Base-by-base conservation (phyloP, 2,888 invertebrate genomes). In the Drosophila eohydei region DNA sequence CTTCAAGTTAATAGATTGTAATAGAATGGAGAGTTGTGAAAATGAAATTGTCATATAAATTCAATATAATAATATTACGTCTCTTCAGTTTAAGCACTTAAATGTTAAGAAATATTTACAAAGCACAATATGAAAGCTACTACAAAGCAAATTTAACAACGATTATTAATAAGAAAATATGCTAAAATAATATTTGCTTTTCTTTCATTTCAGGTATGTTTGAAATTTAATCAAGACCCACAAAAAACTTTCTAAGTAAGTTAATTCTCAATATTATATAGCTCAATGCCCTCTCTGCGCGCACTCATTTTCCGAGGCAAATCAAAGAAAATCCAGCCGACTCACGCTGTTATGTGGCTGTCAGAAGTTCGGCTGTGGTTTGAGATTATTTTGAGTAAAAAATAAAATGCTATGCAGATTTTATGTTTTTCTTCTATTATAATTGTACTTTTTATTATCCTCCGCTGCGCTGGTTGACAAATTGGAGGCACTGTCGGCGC, bases 401-500 rank as follows among this genome's bases (percentile, higher is more conserved):
- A 74, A 73, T 48, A 57, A 76, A 82, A 81, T 77, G 81, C 81
- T 84, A 84, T 82, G 81, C 76, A 84, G 82, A 84, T 84, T 84
- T 82, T 81, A 82, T 82, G 81, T 78, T 79, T 80, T 73, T 68
- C 74, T 74, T 54, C 78, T 80, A 68, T 82, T 64, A 70, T 78
- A 78, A 78, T 81, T 71, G 71, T 44, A 67, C 61, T 80, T 73
- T 77, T 81, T 74, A 74, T 81, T 80, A 73, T 85, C 70, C 66
- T 67, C 50, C 59, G 74, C 50, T 62, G 64, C 70, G 46, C 52
- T 34, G 50, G 30, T 63, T 44, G 50, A 28, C 50, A 54, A 54
- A 68, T 63, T 74, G 59, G 55, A 60, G 55, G 38, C 52, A 43
- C 54, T 30, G 38, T 41, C 62, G 38, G 63, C 55, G 14, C 48